Base-by-base conservation (phyloP, 2,888 invertebrate genomes). In the Galeruca laticollis region DNA sequence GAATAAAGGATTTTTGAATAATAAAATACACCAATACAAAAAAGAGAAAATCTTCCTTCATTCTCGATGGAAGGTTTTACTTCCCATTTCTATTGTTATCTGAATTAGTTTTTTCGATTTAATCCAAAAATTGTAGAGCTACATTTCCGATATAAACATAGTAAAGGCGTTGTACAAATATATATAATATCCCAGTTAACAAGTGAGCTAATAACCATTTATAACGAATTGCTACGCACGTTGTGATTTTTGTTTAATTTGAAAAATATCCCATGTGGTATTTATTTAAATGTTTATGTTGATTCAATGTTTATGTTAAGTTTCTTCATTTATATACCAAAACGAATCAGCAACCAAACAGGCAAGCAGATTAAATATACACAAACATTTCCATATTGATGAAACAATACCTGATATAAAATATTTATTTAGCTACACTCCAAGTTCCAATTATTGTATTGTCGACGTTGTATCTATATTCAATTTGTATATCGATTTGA, bases 401-500 rank as follows among this genome's bases (percentile, higher is more conserved):
- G 13, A 5, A n/a, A n/a, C 26, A 11, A 11, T 40, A 40, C 40
- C n/a, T 40, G n/a, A 13, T 6, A n/a, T n/a, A 4, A n/a, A 40
- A 40, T 40, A 40, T 40, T 40, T 40, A 40, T 40, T n/a, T 40
- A 40, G n/a, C n/a, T n/a, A 40, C 11, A 18, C 1, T 21, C 11
- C 51, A 51, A 21, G 21, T 10, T 13, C 11, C 2, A 6, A 9
- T 26, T 6, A 26, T 21, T 51, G 21, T 51, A 51, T 20, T 21
- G 51, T 51, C 21, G 11, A 21, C 10, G 13, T 51, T 21, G 13
- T 51, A 21, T 51, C 51, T 11, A 20, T 20, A 51, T 62, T 20
- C 18, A 51, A 62, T 62, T 62, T 62, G 21, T 52, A 35, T 62
- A 62, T 62, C 51, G 35, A 52, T 62, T 20, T 62, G 35, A 52